A percentile compares a stretch with the other conserved stretches of the same genome.
Conservation (phyloP, 2,888 invertebrate species). For the Melitaea athalia region DNA sequence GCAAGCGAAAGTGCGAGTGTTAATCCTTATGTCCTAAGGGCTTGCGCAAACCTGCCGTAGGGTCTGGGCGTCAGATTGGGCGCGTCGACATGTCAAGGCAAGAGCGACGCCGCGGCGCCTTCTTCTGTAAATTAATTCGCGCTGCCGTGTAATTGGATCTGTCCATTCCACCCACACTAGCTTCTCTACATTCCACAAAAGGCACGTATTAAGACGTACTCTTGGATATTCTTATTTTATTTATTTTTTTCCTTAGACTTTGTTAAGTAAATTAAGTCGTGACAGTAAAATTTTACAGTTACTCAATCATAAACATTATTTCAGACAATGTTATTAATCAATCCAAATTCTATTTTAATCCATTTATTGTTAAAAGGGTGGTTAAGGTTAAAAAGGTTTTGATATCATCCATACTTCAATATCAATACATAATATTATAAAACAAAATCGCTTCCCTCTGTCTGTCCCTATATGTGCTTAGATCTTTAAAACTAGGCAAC, state of each 20-base stretch:
- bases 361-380: no score
- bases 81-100: constrained; percentile 52
- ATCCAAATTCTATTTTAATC: no score
- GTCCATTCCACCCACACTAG: constrained; percentile 59
- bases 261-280: constrained; percentile 6
- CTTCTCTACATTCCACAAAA: constrained; percentile 44
- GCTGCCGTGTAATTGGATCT: constrained; percentile 70
- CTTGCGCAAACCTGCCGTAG: constrained; percentile 51
- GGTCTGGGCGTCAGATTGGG: constrained; percentile 53
- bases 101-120: constrained; percentile 54
- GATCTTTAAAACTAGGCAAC: no score
- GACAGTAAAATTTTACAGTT: constrained; percentile 4
- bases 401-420: no score
- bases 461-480: no score
- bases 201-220: constrained; percentile 34
- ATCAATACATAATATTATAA: no score
- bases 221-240: constrained; percentile 7
- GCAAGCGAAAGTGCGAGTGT: constrained; percentile 41
- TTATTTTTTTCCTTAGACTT: constrained; percentile 10
- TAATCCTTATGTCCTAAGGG: constrained; percentile 43
- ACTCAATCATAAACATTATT: no score
- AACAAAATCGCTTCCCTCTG: no score
- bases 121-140: constrained; percentile 69
- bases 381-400: no score
- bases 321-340: no score